Evolutionary conservation across 2,797 vertebrate genomes (phyloP), one percentile per base, ranked within the genome.

Genomic region (Acipenser ruthenus): DNA sequence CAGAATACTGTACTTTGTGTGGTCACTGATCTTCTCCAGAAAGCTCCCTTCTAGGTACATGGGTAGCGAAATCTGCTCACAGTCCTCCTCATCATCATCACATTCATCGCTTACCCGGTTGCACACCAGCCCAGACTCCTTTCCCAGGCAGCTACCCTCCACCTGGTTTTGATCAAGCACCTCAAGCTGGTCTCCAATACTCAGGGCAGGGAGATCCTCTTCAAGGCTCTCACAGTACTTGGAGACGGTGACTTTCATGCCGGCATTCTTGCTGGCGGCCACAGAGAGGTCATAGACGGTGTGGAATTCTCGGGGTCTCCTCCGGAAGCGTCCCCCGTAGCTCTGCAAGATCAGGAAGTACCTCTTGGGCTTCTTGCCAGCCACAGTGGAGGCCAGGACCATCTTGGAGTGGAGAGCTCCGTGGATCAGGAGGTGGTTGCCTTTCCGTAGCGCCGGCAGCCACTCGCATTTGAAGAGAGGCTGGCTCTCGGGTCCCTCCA

Each of bases 111-210:
- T 13, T 13, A 83, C 74, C 8, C 74, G 79, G 2, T 66, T 76
- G 73, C 91, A 93, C 49, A 89, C 49, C 8, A 93, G 77, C 75
- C 10, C 76, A 0, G 9, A 15, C 2, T 59, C 51, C 15, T 11
- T 75, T n/a, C 75, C 1, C 12, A 12, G 49, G 47, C 59, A 15
- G 13, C 69, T 67, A 12, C 81, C 81, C 13, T 77, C 67, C 59
- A 77, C 65, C 8, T 11, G 72, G 6, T 72, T 55, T 0, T 68
- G 78, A 18, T 71, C 59, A 7, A 87, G 7, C 8, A 90, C 84
- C 71, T 93, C 86, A 64, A 98, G 77, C 69, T 87, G 84, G 13
- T 97, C 95, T 0, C 94, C 94, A 37, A 91, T 74, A 0, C 79
- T 78, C 59, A 96, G 81, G 0, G 82, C 83, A 0, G 89, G 83